phyloP scores from a whole-genome alignment of 2,797 vertebrate genomes.

The Phataginus tricuspis region DNA sequence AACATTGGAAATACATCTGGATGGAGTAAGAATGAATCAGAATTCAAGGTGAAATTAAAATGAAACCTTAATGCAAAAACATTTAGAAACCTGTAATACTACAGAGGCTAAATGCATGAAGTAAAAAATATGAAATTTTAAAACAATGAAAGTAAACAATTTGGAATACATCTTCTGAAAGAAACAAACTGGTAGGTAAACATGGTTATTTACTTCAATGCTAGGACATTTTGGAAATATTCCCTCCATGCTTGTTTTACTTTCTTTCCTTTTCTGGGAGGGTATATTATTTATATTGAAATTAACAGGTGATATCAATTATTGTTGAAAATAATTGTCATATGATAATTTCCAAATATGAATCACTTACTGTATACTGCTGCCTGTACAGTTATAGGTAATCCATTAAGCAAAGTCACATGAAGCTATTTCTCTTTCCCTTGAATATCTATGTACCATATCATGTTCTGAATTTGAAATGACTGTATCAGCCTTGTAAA shows the following conservation, averaged over 20 bases:
- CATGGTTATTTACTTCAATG: not conserved
- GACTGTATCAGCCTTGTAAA: not conserved
- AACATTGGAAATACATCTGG: not conserved
- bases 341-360: not conserved
- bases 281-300: not conserved
- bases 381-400: not conserved
- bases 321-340: not conserved
- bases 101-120: not conserved
- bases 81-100: not conserved
- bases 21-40: not conserved
- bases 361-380: not conserved
- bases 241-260: not conserved
- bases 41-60: constrained; percentile 36
- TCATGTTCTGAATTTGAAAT: not conserved
- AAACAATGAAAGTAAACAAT: not conserved
- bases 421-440: not conserved
- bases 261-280: not conserved
- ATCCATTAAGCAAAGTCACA: not conserved
- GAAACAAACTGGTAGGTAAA: not conserved
- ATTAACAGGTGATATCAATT: not conserved
- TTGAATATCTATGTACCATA: not conserved
- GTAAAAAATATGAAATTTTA: not conserved
- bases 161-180: not conserved
- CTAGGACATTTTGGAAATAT: not conserved
- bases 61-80: not conserved